Conservation (phyloP, 2,797 vertebrate genomes). For the Lacerta bilineata region DNA sequence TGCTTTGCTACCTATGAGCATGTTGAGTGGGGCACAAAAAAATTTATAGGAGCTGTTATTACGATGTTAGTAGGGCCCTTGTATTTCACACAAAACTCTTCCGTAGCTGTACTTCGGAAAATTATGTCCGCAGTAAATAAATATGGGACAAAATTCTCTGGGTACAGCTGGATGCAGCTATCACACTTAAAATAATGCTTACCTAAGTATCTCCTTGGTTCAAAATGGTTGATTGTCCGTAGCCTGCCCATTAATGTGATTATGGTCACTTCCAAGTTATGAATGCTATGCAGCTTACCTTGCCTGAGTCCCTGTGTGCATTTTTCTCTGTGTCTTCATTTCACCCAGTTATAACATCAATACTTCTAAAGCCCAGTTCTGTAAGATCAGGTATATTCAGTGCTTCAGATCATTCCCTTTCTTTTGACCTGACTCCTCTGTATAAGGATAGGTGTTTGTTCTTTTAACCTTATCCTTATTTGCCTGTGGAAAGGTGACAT, state of each 20-base stretch:
- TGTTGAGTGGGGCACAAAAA: slow-evolving; percentile 38
- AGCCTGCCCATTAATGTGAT: not conserved
- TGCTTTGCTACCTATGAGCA: slow-evolving; percentile 26
- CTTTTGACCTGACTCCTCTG: not conserved
- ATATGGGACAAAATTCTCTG: slow-evolving; percentile 54
- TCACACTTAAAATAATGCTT: not conserved
- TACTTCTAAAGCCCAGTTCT: not conserved
- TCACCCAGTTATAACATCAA: not conserved
- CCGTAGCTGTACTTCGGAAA: slow-evolving; percentile 56
- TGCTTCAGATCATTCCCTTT: slow-evolving; percentile 6
- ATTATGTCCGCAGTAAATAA: slow-evolving; percentile 64
- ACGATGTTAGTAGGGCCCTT: slow-evolving; percentile 48
- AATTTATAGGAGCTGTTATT: slow-evolving; percentile 51
- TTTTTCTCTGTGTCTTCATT: slow-evolving; percentile 1
- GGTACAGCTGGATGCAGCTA: slow-evolving; percentile 29
- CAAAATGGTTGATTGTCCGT: not conserved
- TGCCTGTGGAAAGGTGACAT: slow-evolving; percentile 24
- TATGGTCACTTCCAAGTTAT: not conserved
- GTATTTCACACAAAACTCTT: slow-evolving; percentile 60
- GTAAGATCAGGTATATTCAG: not conserved
- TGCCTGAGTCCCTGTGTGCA: too few species aligned
- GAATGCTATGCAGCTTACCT: not conserved
- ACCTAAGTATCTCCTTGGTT: not conserved
- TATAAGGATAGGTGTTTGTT: fast-evolving
- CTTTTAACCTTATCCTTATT: slow-evolving; percentile 43